These are phyloP conservation scores for Pygoscelis adeliae DNA, from an alignment of 2,113 vertebrate species.

Conservation along the genomic window DNA sequence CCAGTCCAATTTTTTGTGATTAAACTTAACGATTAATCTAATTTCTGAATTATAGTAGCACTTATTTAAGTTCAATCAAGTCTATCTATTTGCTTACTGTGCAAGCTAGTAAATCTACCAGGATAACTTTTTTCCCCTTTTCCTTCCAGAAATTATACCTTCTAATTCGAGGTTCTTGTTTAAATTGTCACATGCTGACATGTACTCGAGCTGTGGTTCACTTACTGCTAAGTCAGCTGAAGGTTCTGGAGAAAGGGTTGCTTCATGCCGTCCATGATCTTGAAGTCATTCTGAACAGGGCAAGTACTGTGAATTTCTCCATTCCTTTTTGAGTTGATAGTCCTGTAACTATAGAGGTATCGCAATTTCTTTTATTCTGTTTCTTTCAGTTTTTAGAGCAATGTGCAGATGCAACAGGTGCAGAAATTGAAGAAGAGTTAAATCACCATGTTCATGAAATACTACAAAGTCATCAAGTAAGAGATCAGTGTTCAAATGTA, in stretches of 20 bases:
- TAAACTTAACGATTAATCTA: background rate
- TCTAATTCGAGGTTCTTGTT: conserved; percentile 88
- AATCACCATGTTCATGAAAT: conserved; percentile 71
- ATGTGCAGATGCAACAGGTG: conserved; percentile 74
- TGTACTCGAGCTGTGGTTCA: conserved; percentile 86
- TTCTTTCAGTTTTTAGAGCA: conserved; percentile 82
- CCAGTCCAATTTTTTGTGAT: background rate
- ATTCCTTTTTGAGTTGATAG: background rate
- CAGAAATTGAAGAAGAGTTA: conserved; percentile 82
- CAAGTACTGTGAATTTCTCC: conserved; percentile 41
- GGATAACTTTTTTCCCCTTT: background rate
- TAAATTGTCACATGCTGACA: conserved; percentile 86
- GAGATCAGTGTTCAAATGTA: conserved; percentile 58
- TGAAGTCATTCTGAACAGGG: conserved; percentile 82
- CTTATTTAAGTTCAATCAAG: background rate
- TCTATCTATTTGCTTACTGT: background rate
- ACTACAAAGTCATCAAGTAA: conserved; percentile 60
- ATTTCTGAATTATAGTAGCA: background rate
- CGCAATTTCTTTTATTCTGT: background rate
- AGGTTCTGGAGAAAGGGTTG: conserved; percentile 83
- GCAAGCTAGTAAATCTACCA: background rate
- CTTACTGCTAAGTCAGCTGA: conserved; percentile 87
- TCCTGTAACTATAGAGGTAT: background rate
- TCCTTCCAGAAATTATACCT: conserved; percentile 82
- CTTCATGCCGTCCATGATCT: conserved; percentile 85